Evolutionary conservation across 2,113 vertebrate species (phyloP).

Genomic region (Archilochus colubris): DNA sequence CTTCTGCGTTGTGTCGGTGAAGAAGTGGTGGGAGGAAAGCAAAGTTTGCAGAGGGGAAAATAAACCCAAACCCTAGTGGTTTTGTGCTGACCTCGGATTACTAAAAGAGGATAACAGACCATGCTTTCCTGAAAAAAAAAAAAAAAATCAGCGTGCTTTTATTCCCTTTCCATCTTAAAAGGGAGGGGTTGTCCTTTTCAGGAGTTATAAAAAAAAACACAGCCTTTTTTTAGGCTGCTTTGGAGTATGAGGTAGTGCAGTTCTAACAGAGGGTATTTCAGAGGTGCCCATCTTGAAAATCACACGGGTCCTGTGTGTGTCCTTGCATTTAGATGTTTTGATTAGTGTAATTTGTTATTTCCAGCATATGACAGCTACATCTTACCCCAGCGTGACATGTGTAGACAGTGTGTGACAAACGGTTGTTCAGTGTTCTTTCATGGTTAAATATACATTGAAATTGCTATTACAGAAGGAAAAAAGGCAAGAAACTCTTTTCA

Average conservation of each 20-base stretch:
- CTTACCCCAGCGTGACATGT: background rate
- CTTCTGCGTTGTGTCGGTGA: rapidly evolving
- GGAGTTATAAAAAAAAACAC: background rate
- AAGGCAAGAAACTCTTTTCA: background rate
- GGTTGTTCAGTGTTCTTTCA: background rate
- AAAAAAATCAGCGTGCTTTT: background rate
- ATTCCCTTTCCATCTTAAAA: background rate
- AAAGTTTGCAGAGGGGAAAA: background rate
- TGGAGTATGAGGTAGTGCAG: rapidly evolving
- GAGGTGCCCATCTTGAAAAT: background rate
- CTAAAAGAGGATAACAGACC: background rate
- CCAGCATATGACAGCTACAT: background rate
- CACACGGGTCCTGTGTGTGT: background rate
- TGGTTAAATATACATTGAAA: background rate
- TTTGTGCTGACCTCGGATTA: rapidly evolving
- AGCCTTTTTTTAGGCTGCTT: background rate
- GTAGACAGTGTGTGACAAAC: background rate
- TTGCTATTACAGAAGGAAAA: background rate
- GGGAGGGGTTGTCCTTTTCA: background rate
- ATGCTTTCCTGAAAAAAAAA: background rate
- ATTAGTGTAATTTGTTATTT: background rate
- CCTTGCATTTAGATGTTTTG: background rate
- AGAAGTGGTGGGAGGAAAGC: background rate
- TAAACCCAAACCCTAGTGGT: background rate
- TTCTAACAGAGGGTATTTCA: background rate